phyloP scores from a whole-genome alignment of 2,888 invertebrate species.

The Leptura quadrifasciata region DNA sequence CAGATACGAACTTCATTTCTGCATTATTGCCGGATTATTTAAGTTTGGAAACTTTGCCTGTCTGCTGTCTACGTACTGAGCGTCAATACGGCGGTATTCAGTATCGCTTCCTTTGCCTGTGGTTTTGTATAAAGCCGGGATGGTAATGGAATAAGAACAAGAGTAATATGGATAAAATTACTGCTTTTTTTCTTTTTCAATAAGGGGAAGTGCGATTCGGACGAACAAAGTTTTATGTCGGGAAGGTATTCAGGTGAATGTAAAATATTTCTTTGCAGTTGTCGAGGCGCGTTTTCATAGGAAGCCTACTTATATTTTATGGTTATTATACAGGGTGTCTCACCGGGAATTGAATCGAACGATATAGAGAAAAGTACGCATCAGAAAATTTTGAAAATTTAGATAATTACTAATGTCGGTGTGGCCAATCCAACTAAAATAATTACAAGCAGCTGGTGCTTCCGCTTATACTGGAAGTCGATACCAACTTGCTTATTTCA shows the following conservation, averaged over 20 bases:
- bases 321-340: too few species aligned
- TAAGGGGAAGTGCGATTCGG: background rate
- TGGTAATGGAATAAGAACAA: conserved; percentile 7
- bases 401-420: too few species aligned
- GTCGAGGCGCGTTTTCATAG: too few species aligned
- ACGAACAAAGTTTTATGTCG: background rate
- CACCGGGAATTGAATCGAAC: too few species aligned
- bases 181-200: background rate
- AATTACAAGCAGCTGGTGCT: too few species aligned
- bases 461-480: too few species aligned
- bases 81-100: conserved; percentile 16
- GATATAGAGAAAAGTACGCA: too few species aligned
- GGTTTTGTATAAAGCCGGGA: background rate
- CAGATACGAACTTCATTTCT: conserved; percentile 48
- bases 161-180: background rate
- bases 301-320: too few species aligned
- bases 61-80: conserved; percentile 22
- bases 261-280: background rate
- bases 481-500: too few species aligned
- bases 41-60: conserved; percentile 40
- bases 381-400: too few species aligned
- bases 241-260: background rate
- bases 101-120: conserved; percentile 18
- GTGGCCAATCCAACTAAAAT: too few species aligned
- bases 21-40: conserved; percentile 45